Evolutionary conservation across 2,888 invertebrate genomes (phyloP).

Genomic region (Agriopis marginaria): DNA sequence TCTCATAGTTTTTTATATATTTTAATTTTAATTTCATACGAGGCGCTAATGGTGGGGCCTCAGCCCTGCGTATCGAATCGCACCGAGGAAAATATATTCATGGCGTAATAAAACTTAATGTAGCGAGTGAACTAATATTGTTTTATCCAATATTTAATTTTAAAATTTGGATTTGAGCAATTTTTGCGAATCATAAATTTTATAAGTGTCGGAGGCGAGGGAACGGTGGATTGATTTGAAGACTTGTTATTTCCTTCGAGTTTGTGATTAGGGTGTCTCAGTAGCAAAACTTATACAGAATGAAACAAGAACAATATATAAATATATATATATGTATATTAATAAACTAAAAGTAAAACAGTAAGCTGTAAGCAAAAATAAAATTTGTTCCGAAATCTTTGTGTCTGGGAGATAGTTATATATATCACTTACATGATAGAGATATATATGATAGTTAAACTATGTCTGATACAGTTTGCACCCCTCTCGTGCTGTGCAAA

Average conservation of each 20-base stretch:
- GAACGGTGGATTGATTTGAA: constrained; percentile 40
- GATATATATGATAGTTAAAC: constrained; percentile 45
- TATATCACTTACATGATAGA: too few relatives aligned
- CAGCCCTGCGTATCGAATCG: constrained; percentile 85
- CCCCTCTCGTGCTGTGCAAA: constrained; percentile 79
- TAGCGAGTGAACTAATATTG: constrained; percentile 86
- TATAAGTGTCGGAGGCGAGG: constrained; percentile 56
- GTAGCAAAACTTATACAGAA: not conserved
- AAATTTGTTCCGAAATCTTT: not conserved
- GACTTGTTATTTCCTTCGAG: constrained; percentile 28
- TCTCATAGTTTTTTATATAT: constrained; percentile 83
- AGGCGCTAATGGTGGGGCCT: constrained; percentile 81
- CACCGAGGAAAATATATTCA: constrained; percentile 81
- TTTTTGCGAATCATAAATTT: constrained; percentile 81
- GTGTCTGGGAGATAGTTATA: not conserved
- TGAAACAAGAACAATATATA: not conserved
- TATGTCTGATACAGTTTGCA: constrained; percentile 72
- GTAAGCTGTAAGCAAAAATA: too few relatives aligned
- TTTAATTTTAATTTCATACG: constrained; percentile 87
- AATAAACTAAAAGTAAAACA: too few relatives aligned
- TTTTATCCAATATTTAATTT: constrained; percentile 85
- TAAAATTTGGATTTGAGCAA: constrained; percentile 73
- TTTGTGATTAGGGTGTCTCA: constrained; percentile 5
- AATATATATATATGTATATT: too few relatives aligned
- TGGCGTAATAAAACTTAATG: constrained; percentile 83